Conservation (phyloP, 2,888 invertebrate genomes). For the Drosophila atripex region DNA sequence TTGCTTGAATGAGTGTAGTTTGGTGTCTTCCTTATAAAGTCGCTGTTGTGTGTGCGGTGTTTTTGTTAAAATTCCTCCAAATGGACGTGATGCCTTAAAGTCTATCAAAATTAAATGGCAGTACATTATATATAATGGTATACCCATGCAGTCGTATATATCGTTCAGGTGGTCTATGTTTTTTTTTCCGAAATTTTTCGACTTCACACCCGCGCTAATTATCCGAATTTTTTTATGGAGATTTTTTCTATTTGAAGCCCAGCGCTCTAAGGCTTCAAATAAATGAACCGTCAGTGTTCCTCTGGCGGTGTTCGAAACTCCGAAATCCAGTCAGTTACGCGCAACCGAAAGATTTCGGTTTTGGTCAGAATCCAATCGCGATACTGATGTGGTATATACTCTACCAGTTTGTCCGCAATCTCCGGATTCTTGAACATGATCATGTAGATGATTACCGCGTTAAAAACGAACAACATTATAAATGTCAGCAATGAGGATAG, state of each 20-base stretch:
- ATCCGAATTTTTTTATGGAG: slow-evolving; percentile 55
- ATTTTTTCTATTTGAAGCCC: slow-evolving; percentile 60
- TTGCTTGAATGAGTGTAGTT: slow-evolving; percentile 51
- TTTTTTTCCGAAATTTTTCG: slow-evolving; percentile 17
- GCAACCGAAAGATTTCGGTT: slow-evolving; percentile 81
- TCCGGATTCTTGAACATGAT: slow-evolving; percentile 83
- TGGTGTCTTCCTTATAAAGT: slow-evolving; percentile 32
- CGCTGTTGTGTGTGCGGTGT: slow-evolving; percentile 34
- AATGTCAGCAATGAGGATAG: slow-evolving; percentile 81
- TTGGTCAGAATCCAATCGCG: slow-evolving; percentile 82
- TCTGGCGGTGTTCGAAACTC: slow-evolving; percentile 81
- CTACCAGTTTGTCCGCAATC: slow-evolving; percentile 81
- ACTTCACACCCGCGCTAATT: slow-evolving; percentile 59
- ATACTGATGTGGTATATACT: slow-evolving; percentile 82
- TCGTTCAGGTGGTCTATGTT: slow-evolving; percentile 46
- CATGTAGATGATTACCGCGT: slow-evolving; percentile 80
- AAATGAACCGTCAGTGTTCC: slow-evolving; percentile 82
- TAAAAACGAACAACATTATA: slow-evolving; percentile 78
- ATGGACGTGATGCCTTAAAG: slow-evolving; percentile 58
- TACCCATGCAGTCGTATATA: slow-evolving; percentile 43
- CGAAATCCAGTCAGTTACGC: slow-evolving; percentile 82
- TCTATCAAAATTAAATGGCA: slow-evolving; percentile 53
- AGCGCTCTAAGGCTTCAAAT: slow-evolving; percentile 80
- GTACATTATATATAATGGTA: slow-evolving; percentile 43
- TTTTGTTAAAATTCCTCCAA: slow-evolving; percentile 56